Evolutionary conservation across 2,888 invertebrate genomes (phyloP), one percentile per base, ranked within the genome.

Genomic region (Morpho helenor): DNA sequence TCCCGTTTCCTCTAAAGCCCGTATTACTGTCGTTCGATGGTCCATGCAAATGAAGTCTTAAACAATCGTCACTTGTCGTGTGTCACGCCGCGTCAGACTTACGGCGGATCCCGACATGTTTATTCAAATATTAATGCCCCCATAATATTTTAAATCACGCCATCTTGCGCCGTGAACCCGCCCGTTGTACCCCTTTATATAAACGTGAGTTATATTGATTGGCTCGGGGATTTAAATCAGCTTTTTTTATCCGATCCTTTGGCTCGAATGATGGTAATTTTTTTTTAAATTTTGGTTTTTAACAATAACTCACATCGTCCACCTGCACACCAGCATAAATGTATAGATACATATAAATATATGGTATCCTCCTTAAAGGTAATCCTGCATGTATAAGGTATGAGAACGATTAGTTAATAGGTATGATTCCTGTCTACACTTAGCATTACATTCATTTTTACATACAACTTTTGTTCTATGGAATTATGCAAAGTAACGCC

Each of bases 121-220:
- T 87, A 87, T 87, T 85, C 80, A 85, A 81, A 85, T 82, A 79
- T 80, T 79, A 84, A 81, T 82, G 76, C 41, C 76, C 70, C 68
- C 81, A 75, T 82, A 82, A 84, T 86, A 82, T 83, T 80, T 79
- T 70, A 80, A 81, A 83, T 81, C 69, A 71, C 74, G 62, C 66
- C 67, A 69, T 72, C 71, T 65, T 66, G 64, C 57, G 55, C 53
- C 54, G 31, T 42, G 61, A 57, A 52, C 56, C 56, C 47, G 53
- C 64, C 62, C 64, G 63, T 65, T 73, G 71, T 70, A 59, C 67
- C 63, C 62, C 66, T 70, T 67, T 66, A 66, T 70, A 68, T 53
- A 62, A 65, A 68, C 68, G 65, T 70, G 71, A 71, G 68, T 73
- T 70, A 67, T 69, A 65, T 58, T 68, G 68, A 69, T 69, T 58